Base-by-base conservation (phyloP, 2,113 vertebrate genomes). In the Neopipo cinnamomea region DNA sequence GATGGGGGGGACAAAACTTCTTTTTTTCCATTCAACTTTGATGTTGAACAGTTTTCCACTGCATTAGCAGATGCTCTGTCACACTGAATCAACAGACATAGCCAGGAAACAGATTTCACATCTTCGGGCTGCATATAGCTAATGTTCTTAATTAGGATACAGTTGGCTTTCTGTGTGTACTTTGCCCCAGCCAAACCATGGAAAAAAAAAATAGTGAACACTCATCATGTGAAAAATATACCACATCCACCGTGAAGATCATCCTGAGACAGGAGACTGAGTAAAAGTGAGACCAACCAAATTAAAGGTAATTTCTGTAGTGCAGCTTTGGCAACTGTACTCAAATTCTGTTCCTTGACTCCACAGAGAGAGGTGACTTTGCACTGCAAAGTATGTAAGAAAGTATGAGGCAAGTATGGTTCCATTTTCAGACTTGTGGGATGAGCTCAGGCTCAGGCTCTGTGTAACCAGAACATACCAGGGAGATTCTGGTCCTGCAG, bases 21-120 rank as follows among this genome's bases (percentile, higher is more conserved):
- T 61, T 24, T 92, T 86, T 84, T 93, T 92, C 82, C 72, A 90
- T 79, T 91, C 44, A 17, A 39, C 27, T 42, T 92, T 63, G 37
- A 75, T 1, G 33, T 39, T 73, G 61, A 59, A 35, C 71, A 82
- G 52, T 79, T 91, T 96, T 88, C 75, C 78, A 76, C 31, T 79
- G 85, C 73, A 73, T 85, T 87, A 92, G 59, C 71, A 91, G 76
- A 79, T 91, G 53, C 41, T 93, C 85, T 52, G 70, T 85, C 70
- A 79, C 37, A 71, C 80, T 87, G 92, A 91, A 91, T 91, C 89
- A 96, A 89, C 72, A 97, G 79, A 65, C 58, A 86, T 3, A 84
- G 80, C 30, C 84, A 88, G 88, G 93, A 91, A 95, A 84, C 65
- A 86, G 58, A 88, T 96, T 95, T 96, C 58, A 85, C 39, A 2